Base-by-base conservation (phyloP, 2,113 vertebrate genomes). In the Centropus bengalensis region DNA sequence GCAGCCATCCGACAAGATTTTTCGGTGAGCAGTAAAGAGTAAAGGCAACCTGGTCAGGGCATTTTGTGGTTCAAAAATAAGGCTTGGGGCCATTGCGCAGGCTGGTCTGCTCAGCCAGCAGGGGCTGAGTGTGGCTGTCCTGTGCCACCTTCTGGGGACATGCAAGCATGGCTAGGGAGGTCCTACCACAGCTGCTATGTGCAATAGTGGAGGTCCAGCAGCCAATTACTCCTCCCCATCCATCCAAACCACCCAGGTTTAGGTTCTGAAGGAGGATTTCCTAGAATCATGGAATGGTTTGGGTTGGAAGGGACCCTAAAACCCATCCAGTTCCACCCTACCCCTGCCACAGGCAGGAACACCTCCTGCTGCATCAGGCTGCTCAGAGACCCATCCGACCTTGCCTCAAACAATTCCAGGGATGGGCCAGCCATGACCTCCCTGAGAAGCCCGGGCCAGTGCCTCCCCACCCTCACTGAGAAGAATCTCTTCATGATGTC, bases 1-100 rank as follows among this genome's bases (percentile, higher is more conserved):
- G 96, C 99, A 99, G 91, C 99, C 99, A 16, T 99, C 99, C 14
- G 99, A 99, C 98, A 99, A 99, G 96, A 99, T 99, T 96, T 99
- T 99, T 98, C 99, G 99, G 99, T 99, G 97, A 98, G 94, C 0
- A 0, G 14, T 30, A 36, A 67, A 58, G 55, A 0, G 17, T 30
- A 36, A 67, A 58, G 55, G 7, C 55, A 42, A 19, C 10, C 9
- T n/a, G 51, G 26, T 74, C 26, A 36, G 36, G 27, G 62, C 18
- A 1, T 58, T 94, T 58, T 78, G 60, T 60, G 47, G 30, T 52
- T 82, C 20, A 36, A 19, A 78, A 45, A 58, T 24, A 27, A 0
- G 0, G 8, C 8, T 21, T 4, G 1, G n/a, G 40, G 28, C 21
- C 20, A 28, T 23, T 0, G 1, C 59, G 10, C 32, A 12, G 56